Percentiles rank a stretch among this genome's conserved stretches.
These are phyloP conservation scores for Cheilosia vernalis DNA, from an alignment of 2,888 invertebrate genomes.

Conservation along the genomic window DNA sequence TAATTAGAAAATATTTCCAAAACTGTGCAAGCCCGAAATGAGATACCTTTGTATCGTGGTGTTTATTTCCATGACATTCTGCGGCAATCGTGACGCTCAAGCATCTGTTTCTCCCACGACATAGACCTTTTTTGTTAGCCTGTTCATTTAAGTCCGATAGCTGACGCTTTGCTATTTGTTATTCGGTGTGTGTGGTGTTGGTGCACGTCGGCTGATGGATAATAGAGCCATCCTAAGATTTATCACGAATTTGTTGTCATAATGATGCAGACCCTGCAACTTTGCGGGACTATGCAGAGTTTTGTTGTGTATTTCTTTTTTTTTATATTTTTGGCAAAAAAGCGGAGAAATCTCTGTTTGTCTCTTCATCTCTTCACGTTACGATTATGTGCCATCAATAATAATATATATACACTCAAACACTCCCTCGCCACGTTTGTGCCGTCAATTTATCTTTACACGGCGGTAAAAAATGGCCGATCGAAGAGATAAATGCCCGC, in stretches of 20 bases:
- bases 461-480: slow-evolving; percentile 10
- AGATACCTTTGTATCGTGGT: slow-evolving; percentile 9
- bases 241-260: slow-evolving; percentile 66
- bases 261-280: slow-evolving; percentile 1
- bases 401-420: background rate
- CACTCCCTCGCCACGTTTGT: slow-evolving; percentile 23
- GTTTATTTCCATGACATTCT: slow-evolving; percentile 31
- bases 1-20: slow-evolving; percentile 31
- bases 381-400: slow-evolving; percentile 22
- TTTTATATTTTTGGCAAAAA: background rate
- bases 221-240: slow-evolving; percentile 60
- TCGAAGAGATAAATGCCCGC: slow-evolving; percentile 33
- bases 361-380: slow-evolving; percentile 3
- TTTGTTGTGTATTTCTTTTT: background rate
- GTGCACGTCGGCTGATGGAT: slow-evolving; percentile 17
- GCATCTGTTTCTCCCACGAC: slow-evolving; percentile 17
- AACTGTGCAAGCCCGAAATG: background rate
- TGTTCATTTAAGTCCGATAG: slow-evolving; percentile 27
- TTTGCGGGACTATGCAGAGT: slow-evolving; percentile 10
- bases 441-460: slow-evolving; percentile 17
- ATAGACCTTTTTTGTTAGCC: slow-evolving; percentile 31
- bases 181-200: slow-evolving; percentile 4
- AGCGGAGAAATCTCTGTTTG: slow-evolving; percentile 31
- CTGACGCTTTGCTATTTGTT: slow-evolving; percentile 48
- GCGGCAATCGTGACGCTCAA: slow-evolving; percentile 42